Percentiles rank a stretch among this genome's conserved stretches.
Evolutionary conservation across 2,888 invertebrate genomes (phyloP).

Genomic region (Tuta absoluta): DNA sequence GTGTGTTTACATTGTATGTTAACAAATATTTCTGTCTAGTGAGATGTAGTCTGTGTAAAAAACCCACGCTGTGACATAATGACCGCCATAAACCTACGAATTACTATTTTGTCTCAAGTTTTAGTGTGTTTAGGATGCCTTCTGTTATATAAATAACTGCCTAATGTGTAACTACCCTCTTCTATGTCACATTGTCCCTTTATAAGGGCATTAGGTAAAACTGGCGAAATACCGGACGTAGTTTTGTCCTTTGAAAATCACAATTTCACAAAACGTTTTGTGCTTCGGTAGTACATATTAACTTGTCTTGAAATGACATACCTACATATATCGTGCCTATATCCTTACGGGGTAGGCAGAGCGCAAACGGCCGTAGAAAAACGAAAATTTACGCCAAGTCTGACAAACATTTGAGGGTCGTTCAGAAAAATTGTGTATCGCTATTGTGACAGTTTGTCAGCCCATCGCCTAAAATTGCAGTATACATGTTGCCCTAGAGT

Average conservation of each 20-base stretch:
- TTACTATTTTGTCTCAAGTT: slow-evolving; percentile 24
- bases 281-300: background rate
- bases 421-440: no score
- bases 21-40: background rate
- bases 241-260: background rate
- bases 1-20: no score
- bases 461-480: no score
- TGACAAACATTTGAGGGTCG: no score
- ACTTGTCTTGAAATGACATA: no score
- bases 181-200: background rate
- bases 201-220: slow-evolving; percentile 2
- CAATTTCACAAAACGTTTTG: background rate
- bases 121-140: slow-evolving; percentile 20
- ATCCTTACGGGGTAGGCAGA: no score
- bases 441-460: no score
- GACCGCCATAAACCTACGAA: slow-evolving; percentile 19
- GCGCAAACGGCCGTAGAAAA: no score
- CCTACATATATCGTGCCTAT: no score
- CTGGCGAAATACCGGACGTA: background rate
- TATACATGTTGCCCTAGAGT: no score
- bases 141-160: slow-evolving; percentile 14
- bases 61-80: slow-evolving; percentile 23
- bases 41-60: slow-evolving; percentile 2
- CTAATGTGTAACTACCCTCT: slow-evolving; percentile 1
- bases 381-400: no score